Evolutionary conservation across 2,113 vertebrate species (phyloP).

Genomic region (Phylloscopus trochilus): DNA sequence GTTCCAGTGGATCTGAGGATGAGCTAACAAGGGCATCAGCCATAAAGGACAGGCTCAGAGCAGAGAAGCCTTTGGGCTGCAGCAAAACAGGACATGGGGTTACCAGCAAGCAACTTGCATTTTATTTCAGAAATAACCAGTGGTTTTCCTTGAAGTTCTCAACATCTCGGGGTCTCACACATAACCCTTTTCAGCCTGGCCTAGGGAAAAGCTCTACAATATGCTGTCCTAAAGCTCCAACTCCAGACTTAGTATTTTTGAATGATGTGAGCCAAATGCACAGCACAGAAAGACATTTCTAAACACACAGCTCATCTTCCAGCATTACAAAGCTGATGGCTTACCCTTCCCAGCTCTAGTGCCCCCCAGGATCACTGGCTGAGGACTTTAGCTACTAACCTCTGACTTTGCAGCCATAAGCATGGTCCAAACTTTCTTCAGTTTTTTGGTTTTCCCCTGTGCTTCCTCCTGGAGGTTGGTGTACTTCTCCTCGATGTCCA

Average conservation of each 20-base stretch:
- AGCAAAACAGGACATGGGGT: not conserved
- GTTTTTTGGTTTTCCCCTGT: constrained; percentile 97
- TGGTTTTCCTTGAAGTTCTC: not conserved
- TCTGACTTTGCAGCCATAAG: constrained; percentile 98
- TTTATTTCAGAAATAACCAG: not conserved
- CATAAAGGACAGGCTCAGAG: not conserved
- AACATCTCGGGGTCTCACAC: not conserved
- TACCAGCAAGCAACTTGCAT: not conserved
- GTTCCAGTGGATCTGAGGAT: not conserved
- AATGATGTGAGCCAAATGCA: not conserved
- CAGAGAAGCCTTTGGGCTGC: not conserved
- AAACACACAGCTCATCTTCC: rapidly evolving
- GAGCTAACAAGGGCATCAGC: not conserved
- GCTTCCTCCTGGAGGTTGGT: constrained; percentile 97
- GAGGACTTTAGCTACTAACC: constrained; percentile 68
- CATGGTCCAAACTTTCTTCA: constrained; percentile 99
- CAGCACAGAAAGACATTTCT: not conserved
- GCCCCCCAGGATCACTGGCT: not conserved
- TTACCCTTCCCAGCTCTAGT: not conserved
- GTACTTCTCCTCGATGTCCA: constrained; percentile 99
- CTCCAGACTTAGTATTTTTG: not conserved
- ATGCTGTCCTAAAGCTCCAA: not conserved
- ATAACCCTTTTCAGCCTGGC: not conserved
- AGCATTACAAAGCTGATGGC: not conserved
- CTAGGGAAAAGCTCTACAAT: not conserved